Conservation (phyloP, 2,888 invertebrate species). For the Brenthis daphne region DNA sequence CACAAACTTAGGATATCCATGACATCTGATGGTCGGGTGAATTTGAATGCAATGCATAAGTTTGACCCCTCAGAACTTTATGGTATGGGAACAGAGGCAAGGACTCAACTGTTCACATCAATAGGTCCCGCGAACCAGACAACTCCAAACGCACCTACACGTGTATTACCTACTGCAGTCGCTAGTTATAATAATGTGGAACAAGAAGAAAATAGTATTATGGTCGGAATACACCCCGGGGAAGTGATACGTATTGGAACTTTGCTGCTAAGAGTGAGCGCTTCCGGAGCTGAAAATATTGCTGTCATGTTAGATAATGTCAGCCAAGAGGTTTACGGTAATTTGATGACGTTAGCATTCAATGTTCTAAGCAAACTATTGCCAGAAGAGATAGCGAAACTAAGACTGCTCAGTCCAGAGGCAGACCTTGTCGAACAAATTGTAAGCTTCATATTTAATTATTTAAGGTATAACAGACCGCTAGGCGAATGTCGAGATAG, state of each 20-base stretch:
- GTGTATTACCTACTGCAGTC: constrained; percentile 50
- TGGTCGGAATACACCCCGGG: constrained; percentile 67
- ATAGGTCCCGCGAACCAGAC: constrained; percentile 59
- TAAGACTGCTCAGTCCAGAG: constrained; percentile 66
- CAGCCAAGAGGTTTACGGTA: constrained; percentile 65
- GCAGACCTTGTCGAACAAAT: constrained; percentile 70
- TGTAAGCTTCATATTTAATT: constrained; percentile 71
- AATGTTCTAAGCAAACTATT: constrained; percentile 63
- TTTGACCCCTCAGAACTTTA: constrained; percentile 67
- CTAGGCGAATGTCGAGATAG: constrained; percentile 58
- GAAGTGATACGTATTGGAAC: constrained; percentile 68
- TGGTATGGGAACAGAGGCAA: constrained; percentile 56
- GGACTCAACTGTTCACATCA: constrained; percentile 60
- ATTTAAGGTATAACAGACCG: constrained; percentile 66
- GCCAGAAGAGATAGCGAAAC: constrained; percentile 63
- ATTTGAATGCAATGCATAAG: constrained; percentile 69
- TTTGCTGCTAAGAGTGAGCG: constrained; percentile 61
- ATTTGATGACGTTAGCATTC: constrained; percentile 67
- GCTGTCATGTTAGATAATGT: constrained; percentile 62
- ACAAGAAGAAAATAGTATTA: constrained; percentile 51
- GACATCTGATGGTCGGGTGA: constrained; percentile 71
- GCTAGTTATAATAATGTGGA: constrained; percentile 49
- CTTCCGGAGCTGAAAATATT: constrained; percentile 66
- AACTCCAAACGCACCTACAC: constrained; percentile 59
- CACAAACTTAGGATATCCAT: constrained; percentile 76